Evolutionary conservation across 2,797 vertebrate genomes (phyloP), one percentile per base, ranked within the genome.

Genomic region (Crocodylus rhombifer): DNA sequence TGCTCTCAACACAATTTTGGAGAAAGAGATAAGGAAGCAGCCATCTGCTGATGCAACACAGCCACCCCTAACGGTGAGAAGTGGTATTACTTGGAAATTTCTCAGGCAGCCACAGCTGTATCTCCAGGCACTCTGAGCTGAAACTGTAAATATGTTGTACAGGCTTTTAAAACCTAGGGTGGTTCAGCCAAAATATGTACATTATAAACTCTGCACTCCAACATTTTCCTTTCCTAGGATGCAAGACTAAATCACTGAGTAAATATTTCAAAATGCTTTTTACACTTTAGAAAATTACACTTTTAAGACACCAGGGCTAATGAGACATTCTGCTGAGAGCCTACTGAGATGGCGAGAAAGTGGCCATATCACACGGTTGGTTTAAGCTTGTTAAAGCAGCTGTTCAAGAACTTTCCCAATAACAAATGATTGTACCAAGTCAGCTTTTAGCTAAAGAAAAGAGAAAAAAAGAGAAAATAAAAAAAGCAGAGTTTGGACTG

Each of bases 261-360:
- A 86, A 91, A 55, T 75, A 61, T 76, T 82, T 78, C 67, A 92
- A 42, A 86, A 89, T 63, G 10, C 33, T 84, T 90, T 92, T 88
- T 86, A 86, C 73, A 33, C 67, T 91, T 87, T 9, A 62, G 9
- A 89, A 95, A 92, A 94, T 63, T 28, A 86, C n/a, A 76, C 36
- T 42, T 87, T 92, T 80, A 73, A 87, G 86, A 89, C 75, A 80
- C 18, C 36, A 81, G 56, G n/a, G 77, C 55, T 95, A 94, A 93
- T 86, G 16, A 84, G 58, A 83, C 4, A 81, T 86, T 95, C 71
- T 87, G 85, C 26, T 64, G 79, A 77, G 90, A 77, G 61, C 80
- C 79, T 12, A 26, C 51, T 85, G 61, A 73, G 20, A 62, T 30
- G 23, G 56, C 67, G 74, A 88, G 85, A 90, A 90, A 94, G 71